Evolutionary conservation across 2,888 invertebrate genomes (phyloP).

Genomic region (Crepidodera aurea): DNA sequence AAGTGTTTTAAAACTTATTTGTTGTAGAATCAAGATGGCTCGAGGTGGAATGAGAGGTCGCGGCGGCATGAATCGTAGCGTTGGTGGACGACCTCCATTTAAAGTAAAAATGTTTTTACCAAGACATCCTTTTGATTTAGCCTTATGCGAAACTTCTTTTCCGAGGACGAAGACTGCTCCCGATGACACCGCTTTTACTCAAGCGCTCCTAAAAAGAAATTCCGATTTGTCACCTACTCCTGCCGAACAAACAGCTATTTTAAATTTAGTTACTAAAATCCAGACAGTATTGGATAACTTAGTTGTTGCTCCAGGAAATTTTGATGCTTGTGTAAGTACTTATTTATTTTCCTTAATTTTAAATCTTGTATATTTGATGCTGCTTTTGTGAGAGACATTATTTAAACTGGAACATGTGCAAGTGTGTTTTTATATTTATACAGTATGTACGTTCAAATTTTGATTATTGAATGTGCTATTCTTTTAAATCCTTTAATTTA

Average conservation of each 20-base stretch:
- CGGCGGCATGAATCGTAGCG: conserved; percentile 68
- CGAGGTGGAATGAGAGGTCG: conserved; percentile 76
- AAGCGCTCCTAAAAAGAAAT: conserved; percentile 92
- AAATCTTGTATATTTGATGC: too few species aligned
- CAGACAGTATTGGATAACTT: conserved; percentile 93
- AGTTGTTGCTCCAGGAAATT: conserved; percentile 91
- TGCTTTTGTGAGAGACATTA: too few species aligned
- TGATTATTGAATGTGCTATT: too few species aligned
- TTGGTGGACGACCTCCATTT: conserved; percentile 70
- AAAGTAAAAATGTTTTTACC: conserved; percentile 73
- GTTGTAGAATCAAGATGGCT: conserved; percentile 66
- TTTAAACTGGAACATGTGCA: too few species aligned
- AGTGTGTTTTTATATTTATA: too few species aligned
- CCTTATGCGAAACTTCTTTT: conserved; percentile 88
- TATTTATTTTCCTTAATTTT: too few species aligned
- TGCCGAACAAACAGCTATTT: conserved; percentile 89
- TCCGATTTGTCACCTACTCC: conserved; percentile 90
- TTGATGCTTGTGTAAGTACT: conserved; percentile 92
- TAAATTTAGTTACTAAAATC: conserved; percentile 94
- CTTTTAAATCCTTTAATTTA: too few species aligned
- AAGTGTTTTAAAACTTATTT: neutral
- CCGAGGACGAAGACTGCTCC: conserved; percentile 82
- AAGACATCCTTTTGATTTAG: conserved; percentile 86
- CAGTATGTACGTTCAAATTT: too few species aligned
- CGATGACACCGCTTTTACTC: conserved; percentile 85